These are phyloP conservation scores for Cardinalis cardinalis DNA, from an alignment of 2,113 vertebrate species.

Conservation along the genomic window DNA sequence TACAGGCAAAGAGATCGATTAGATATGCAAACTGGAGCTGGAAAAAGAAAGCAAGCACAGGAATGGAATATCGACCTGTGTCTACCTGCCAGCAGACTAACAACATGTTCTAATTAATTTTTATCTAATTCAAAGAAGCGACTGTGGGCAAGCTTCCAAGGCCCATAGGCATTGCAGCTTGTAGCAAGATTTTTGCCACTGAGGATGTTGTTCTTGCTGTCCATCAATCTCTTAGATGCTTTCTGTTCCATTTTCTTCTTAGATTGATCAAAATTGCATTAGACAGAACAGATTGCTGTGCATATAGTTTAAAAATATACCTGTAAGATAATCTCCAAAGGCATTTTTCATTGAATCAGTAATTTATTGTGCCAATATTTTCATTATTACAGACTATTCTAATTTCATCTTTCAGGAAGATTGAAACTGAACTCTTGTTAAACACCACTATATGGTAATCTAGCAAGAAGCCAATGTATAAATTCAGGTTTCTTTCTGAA, in stretches of 20 bases:
- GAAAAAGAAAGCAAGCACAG: background rate
- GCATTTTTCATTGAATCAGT: background rate
- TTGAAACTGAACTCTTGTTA: background rate
- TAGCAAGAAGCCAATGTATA: background rate
- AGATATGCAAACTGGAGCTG: background rate
- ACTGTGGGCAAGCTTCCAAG: background rate
- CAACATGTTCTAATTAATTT: background rate
- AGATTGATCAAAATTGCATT: slow-evolving; percentile 2
- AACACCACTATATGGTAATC: background rate
- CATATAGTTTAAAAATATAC: background rate
- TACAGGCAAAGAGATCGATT: background rate
- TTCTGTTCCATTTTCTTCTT: background rate
- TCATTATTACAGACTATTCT: background rate
- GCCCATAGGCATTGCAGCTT: background rate
- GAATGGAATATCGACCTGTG: background rate
- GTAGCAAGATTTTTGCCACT: background rate
- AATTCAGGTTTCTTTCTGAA: background rate
- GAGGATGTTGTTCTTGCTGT: background rate
- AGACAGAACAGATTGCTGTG: background rate
- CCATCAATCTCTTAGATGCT: background rate
- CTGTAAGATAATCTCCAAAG: background rate
- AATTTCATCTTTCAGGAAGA: background rate
- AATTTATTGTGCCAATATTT: slow-evolving; percentile 12
- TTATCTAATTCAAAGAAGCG: background rate
- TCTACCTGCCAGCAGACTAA: background rate